Base-by-base conservation (phyloP, 2,113 vertebrate genomes). In the Poeciliopsis turrubarensis region DNA sequence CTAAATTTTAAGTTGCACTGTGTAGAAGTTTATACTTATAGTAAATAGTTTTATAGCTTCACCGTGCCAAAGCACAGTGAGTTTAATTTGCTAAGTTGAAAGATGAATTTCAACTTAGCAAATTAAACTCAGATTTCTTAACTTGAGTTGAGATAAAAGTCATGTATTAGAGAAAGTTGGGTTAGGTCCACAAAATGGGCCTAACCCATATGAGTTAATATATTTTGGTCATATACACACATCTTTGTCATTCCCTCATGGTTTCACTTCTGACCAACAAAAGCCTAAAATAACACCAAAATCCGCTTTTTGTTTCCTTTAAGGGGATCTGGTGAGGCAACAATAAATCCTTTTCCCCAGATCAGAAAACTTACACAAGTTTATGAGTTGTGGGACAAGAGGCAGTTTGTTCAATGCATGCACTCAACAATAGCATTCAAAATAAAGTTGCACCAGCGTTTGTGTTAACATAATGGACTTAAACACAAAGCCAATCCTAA, bases 341-440 rank as follows among this genome's bases (percentile, higher is more conserved):
- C 89, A 91, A 92, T 86, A 78, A 84, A 78, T 25, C 54, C 72
- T 73, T 86, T 91, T 91, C 80, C 90, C 54, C 27, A 72, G 73
- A 80, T 75, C 80, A 67, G 29, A 73, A 87, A 80, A 57, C 17
- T 88, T 84, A 86, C 80, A 89, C 80, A 88, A 92, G 73, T 76
- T 68, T 66, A 31, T 78, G 60, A 74, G 80, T 75, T 30, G 65
- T 78, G 62, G 63, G 70, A 85, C 61, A 74, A 80, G 86, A 79
- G 74, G 75, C 34, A 75, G 73, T 89, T 85, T 76, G 77, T 71
- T 68, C 77, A 78, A 83, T 77, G 84, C 85, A 86, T 81, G 76
- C 65, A 85, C 70, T 88, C 68, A 60, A 74, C 47, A 65, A 66
- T 47, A 69, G 22, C 14, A 67, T 63, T 68, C 34, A 60, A 65